phyloP scores from a whole-genome alignment of 92 coral and sea anemone genomes.

The Epizoanthus rinbou region DNA sequence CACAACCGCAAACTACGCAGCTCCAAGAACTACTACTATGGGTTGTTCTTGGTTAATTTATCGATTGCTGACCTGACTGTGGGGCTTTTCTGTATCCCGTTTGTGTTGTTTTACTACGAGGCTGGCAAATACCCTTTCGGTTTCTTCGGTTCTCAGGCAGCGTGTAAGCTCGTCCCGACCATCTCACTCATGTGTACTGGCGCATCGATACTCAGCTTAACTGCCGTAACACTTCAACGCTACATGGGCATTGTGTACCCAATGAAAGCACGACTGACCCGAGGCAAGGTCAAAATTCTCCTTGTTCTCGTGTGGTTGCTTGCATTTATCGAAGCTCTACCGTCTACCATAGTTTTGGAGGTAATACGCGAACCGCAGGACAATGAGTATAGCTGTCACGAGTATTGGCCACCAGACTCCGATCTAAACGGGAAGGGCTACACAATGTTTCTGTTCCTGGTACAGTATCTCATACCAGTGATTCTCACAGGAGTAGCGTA shows the following conservation, averaged over 20 bases:
- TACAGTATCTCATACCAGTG: constrained; percentile 75
- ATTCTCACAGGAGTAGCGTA: constrained; percentile 78
- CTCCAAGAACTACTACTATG: constrained; percentile 87
- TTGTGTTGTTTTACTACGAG: constrained; percentile 79
- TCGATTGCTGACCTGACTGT: constrained; percentile 87
- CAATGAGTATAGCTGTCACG: constrained; percentile 83
- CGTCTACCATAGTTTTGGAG: constrained; percentile 66
- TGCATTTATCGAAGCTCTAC: constrained; percentile 77
- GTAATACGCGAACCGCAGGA: constrained; percentile 54
- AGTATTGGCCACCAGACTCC: constrained; percentile 61
- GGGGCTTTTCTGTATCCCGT: constrained; percentile 76
- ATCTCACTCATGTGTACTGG: constrained; percentile 78
- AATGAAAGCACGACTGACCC: constrained; percentile 81
- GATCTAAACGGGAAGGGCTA: constrained; percentile 62
- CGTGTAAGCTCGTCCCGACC: constrained; percentile 82
- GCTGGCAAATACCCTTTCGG: constrained; percentile 89
- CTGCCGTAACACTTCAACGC: constrained; percentile 83
- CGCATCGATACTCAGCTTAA: constrained; percentile 80
- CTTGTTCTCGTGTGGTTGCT: constrained; percentile 76
- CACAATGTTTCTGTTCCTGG: constrained; percentile 78
- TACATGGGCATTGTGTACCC: constrained; percentile 89
- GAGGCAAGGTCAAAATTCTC: constrained; percentile 72
- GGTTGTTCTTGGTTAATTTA: constrained; percentile 75
- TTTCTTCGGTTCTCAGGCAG: constrained; percentile 86
- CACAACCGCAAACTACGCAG: constrained; percentile 79